A percentile compares a stretch with the other conserved stretches of the same genome.
Conservation (phyloP, 2,888 invertebrate genomes). For the Dichetophora obliterata region DNA sequence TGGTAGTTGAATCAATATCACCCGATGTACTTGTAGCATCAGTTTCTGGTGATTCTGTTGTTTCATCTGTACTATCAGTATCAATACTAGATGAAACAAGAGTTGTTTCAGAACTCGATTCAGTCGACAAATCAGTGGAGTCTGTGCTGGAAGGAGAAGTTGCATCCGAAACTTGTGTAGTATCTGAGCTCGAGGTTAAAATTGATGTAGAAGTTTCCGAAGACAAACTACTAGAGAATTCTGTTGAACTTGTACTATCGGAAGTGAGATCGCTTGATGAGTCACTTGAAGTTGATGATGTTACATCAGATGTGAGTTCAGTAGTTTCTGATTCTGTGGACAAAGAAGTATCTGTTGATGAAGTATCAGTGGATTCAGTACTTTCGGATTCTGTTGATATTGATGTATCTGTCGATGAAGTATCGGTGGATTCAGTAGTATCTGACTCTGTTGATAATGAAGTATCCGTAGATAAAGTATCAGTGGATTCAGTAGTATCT, state of each 20-base stretch:
- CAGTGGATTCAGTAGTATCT: constrained; percentile 35
- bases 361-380: constrained; percentile 16
- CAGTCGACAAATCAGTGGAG: constrained; percentile 27
- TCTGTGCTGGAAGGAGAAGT: constrained; percentile 43
- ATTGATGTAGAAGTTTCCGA: constrained; percentile 15
- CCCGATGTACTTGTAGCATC: constrained; percentile 40
- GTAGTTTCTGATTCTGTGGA: neutral
- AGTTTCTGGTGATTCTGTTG: constrained; percentile 32
- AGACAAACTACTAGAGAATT: neutral
- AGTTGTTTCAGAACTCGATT: neutral
- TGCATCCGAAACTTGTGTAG: constrained; percentile 1
- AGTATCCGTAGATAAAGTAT: constrained; percentile 32
- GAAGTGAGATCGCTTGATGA: neutral
- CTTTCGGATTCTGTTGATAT: constrained; percentile 30
- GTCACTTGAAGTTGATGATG: neutral
- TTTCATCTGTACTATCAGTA: constrained; percentile 34
- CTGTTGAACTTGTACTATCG: constrained; percentile 18
- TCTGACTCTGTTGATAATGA: neutral
- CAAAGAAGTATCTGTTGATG: constrained; percentile 30
- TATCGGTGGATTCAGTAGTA: constrained; percentile 43
- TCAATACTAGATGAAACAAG: neutral
- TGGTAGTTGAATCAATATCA: constrained; percentile 28
- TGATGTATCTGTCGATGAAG: constrained; percentile 42
- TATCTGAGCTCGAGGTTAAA: neutral
- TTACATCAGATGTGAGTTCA: neutral